A percentile compares a stretch with the other conserved stretches of the same genome.
phyloP scores from a whole-genome alignment of 2,113 vertebrate genomes.

The Turnix velox region DNA sequence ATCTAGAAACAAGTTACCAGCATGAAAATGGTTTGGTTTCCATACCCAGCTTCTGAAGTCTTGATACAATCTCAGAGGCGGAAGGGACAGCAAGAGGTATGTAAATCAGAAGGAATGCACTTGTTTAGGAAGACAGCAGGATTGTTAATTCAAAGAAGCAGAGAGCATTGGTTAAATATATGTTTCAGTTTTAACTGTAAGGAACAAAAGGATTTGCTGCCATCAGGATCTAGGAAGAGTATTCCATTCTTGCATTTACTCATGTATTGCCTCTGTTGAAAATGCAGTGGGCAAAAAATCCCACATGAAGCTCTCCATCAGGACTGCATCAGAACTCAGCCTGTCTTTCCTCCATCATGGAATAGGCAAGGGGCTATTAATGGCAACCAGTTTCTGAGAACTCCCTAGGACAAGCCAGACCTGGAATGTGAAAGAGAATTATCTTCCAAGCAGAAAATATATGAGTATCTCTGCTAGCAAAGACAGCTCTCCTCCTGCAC shows the following conservation, averaged over 20 bases:
- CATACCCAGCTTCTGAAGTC: not conserved
- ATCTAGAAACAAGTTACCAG: not conserved
- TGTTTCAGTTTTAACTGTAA: not conserved
- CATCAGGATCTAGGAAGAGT: not conserved
- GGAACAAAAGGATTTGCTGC: not conserved
- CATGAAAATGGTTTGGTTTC: not conserved
- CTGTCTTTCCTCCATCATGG: accelerated
- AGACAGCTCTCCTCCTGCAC: not conserved
- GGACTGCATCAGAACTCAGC: not conserved
- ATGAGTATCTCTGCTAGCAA: not conserved
- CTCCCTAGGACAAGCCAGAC: not conserved
- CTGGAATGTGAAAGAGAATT: not conserved
- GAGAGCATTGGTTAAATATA: not conserved
- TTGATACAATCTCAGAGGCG: not conserved
- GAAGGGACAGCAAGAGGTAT: not conserved
- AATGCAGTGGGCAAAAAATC: not conserved
- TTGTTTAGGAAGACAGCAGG: not conserved
- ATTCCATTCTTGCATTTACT: not conserved
- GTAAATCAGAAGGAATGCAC: not conserved
- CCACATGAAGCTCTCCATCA: not conserved
- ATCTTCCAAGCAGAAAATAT: not conserved
- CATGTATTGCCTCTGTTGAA: not conserved
- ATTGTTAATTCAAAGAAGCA: not conserved
- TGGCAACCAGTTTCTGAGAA: not conserved
- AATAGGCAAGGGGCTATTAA: not conserved